Evolutionary conservation across 2,113 vertebrate genomes (phyloP).

Genomic region (Cariama cristata): DNA sequence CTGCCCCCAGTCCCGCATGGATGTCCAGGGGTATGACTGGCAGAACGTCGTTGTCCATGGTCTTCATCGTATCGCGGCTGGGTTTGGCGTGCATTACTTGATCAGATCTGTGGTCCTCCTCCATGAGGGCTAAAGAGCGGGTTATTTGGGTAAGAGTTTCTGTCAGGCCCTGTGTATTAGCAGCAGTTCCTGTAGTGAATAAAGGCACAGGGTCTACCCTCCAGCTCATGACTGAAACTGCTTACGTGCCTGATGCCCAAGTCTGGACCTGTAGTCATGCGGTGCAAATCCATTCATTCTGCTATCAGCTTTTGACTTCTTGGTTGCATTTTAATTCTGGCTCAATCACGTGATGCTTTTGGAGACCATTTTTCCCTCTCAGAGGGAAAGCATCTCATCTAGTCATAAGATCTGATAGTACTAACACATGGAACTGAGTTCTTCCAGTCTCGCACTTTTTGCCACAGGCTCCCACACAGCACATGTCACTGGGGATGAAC

Average conservation of each 20-base stretch:
- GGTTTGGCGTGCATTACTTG: background rate
- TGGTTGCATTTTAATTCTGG: background rate
- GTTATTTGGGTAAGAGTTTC: background rate
- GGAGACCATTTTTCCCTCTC: background rate
- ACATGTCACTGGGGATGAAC: background rate
- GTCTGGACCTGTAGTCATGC: background rate
- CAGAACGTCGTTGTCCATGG: rapidly evolving
- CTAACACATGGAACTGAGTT: background rate
- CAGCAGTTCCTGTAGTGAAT: rapidly evolving
- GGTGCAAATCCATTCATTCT: background rate
- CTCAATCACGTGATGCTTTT: background rate
- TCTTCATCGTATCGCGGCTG: rapidly evolving
- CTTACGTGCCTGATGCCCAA: rapidly evolving
- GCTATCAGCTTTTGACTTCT: background rate
- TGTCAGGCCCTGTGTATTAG: background rate
- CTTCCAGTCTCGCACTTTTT: background rate
- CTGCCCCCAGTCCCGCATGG: background rate
- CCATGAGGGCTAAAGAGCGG: rapidly evolving
- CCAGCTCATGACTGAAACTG: background rate
- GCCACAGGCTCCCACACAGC: background rate
- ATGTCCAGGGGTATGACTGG: background rate
- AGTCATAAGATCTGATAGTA: background rate
- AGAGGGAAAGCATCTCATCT: background rate
- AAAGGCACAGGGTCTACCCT: background rate
- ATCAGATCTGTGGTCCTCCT: background rate